Conservation (phyloP, 2,797 vertebrate species). For the Vultur gryphus region DNA sequence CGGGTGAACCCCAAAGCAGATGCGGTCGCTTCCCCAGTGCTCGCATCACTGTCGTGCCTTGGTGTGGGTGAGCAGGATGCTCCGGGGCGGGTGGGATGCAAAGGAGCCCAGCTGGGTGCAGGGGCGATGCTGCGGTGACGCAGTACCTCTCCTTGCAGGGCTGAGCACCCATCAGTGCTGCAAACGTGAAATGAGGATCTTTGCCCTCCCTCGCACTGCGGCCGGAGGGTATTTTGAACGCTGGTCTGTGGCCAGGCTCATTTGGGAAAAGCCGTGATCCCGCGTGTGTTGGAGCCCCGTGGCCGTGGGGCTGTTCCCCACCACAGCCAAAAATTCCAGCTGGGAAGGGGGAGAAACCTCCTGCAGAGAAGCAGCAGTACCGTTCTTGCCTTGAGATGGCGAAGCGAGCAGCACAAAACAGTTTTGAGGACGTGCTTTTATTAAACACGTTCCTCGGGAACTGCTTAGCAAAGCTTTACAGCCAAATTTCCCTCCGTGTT, state of each 20-base stretch:
- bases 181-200: fast-evolving
- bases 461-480: background rate
- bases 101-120: background rate
- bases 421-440: background rate
- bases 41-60: background rate
- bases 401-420: background rate
- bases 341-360: background rate
- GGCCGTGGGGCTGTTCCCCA: background rate
- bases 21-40: fast-evolving
- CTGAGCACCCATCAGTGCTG: background rate
- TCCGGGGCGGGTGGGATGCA: fast-evolving
- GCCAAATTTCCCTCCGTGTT: fast-evolving
- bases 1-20: background rate
- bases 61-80: background rate
- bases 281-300: fast-evolving
- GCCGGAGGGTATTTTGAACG: background rate
- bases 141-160: background rate
- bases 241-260: background rate
- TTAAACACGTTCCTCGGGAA: fast-evolving
- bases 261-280: background rate
- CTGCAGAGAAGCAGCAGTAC: background rate
- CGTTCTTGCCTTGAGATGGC: background rate
- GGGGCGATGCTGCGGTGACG: background rate
- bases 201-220: background rate
- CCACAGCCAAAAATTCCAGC: background rate